Conservation (phyloP, 2,797 vertebrate genomes). For the Cygnus olor region DNA sequence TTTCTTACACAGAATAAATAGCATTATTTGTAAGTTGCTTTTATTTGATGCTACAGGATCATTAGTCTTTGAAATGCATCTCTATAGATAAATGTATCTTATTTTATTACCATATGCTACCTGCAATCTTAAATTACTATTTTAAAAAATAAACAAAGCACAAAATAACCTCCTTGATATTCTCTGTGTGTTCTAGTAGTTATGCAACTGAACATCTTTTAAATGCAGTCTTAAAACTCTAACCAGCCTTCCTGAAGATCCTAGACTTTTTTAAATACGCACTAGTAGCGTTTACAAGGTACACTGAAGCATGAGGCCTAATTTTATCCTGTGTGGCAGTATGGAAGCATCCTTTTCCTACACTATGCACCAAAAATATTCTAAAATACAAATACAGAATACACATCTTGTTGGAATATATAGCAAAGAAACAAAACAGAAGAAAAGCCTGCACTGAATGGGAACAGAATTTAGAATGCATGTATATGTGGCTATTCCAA, state of each 20-base stretch:
- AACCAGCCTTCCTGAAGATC: neutral
- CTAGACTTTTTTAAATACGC: neutral
- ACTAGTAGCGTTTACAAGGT: neutral
- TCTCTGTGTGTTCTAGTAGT: neutral
- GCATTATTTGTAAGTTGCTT: neutral
- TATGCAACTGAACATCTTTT: neutral
- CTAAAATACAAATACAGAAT: neutral
- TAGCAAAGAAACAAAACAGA: neutral
- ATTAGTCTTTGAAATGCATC: neutral
- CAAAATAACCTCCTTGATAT: neutral
- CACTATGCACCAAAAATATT: neutral
- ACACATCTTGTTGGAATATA: neutral
- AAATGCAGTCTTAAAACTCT: neutral
- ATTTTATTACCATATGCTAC: neutral
- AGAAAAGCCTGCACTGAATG: neutral
- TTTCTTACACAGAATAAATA: neutral
- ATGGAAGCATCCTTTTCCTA: neutral
- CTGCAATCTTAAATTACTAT: neutral
- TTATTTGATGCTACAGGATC: neutral
- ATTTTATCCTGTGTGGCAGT: neutral
- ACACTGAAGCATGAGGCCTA: neutral
- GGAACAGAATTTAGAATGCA: neutral
- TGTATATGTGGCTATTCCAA: accelerated
- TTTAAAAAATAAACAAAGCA: neutral
- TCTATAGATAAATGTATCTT: neutral